Evolutionary conservation across 2,113 vertebrate species (phyloP), one percentile per base, ranked within the genome.

Genomic region (Myrmecophaga tridactyla): DNA sequence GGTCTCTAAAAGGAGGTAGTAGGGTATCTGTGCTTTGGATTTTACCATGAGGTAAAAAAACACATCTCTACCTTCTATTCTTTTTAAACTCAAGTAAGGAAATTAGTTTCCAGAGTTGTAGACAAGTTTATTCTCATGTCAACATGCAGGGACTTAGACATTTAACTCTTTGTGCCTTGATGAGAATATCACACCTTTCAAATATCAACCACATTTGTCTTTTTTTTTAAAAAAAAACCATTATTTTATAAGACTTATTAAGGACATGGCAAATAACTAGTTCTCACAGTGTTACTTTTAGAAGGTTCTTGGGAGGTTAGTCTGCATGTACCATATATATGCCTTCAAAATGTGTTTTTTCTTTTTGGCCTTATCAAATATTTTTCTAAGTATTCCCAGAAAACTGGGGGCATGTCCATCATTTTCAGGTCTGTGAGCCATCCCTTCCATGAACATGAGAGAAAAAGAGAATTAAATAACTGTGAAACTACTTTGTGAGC

Each of bases 31-130:
- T 80, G 34, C 65, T 81, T 94, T 87, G 62, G 25, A 85, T 78
- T 23, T 94, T 94, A 90, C 6, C 94, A 82, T 95, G 85, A 92
- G 90, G 95, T 96, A 51, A 87, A 92, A 88, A 94, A 82, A 4
- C 78, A 84, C 29, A 0, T 87, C 96, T 92, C 86, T 83, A 94
- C 80, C 95, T 97, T 92, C 62, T 92, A 5, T 92, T 48, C 6
- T 48, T 48, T 48, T 48, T 7, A 48, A 48, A 94, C 73, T 89
- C 60, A 62, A 34, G 6, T 65, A 77, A 94, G 92, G 98, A 92
- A 98, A 96, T 97, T 87, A 48, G 46, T 48, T 48, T 48, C 46
- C 11, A 11, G 46, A 48, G 46, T 48, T 48, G 46, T 6, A 7
- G 6, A 48, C 46, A 48, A 48, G 46, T 48, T 48, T 48, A 48